Evolutionary conservation across 1,140 invertebrate species (phyloP).

Genomic region (Mycetomoellerius zeteki): DNA sequence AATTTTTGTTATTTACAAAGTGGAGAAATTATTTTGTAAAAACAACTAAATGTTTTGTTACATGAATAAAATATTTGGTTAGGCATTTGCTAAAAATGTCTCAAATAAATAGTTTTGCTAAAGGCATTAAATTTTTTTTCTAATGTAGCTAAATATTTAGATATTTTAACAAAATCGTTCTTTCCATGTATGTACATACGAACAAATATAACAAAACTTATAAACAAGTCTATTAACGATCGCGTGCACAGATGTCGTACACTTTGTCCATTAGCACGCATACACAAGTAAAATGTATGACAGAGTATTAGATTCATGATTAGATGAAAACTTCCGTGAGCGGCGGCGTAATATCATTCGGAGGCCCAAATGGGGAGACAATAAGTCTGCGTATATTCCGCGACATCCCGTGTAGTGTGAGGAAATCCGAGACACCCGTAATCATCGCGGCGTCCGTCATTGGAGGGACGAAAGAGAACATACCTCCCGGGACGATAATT

Average conservation of each 20-base stretch:
- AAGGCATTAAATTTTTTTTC: no score
- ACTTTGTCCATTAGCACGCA: no score
- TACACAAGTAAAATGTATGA: neutral
- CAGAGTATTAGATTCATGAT: slow-evolving; percentile 36
- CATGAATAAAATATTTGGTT: no score
- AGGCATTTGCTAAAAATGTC: no score
- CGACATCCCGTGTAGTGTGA: slow-evolving; percentile 81
- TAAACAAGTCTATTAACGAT: slow-evolving; percentile 30
- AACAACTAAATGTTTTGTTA: no score
- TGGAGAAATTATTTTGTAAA: no score
- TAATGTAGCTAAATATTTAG: no score
- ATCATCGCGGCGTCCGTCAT: slow-evolving; percentile 77
- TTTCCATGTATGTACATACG: no score
- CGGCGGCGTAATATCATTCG: slow-evolving; percentile 71
- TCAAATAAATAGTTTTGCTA: no score
- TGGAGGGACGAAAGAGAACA: slow-evolving; percentile 19
- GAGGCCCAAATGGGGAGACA: slow-evolving; percentile 60
- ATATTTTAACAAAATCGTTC: no score
- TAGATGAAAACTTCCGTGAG: slow-evolving; percentile 6
- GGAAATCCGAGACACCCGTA: slow-evolving; percentile 84
- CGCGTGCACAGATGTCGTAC: neutral
- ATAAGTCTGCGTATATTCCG: slow-evolving; percentile 61
- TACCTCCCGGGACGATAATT: slow-evolving; percentile 81
- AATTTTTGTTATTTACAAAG: no score
- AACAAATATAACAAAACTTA: neutral